Conservation (phyloP, 2,113 vertebrate species). For the Prunella fulvescens region DNA sequence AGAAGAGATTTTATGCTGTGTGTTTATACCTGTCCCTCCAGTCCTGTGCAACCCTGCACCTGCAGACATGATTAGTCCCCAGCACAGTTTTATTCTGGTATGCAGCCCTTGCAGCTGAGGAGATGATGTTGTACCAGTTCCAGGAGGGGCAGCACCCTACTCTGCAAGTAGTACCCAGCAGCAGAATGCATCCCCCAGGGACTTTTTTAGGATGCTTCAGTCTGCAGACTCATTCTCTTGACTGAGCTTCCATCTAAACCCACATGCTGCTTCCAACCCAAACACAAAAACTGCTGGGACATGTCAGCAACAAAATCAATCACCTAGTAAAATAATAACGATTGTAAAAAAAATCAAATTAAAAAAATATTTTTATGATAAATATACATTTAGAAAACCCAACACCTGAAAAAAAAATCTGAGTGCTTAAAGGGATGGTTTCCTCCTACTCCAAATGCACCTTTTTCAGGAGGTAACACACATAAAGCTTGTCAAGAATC, state of each 20-base stretch:
- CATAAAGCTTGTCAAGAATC: constrained; percentile 45
- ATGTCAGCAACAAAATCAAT: neutral
- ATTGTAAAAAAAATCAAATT: too few species aligned
- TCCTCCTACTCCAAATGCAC: neutral
- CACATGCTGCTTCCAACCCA: neutral
- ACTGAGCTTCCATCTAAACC: neutral
- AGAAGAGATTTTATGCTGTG: neutral
- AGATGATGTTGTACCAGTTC: neutral
- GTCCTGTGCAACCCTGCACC: neutral
- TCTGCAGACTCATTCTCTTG: fast-evolving
- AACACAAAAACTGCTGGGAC: neutral
- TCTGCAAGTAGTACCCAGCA: neutral
- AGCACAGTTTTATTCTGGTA: neutral
- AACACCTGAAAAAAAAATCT: neutral
- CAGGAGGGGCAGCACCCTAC: neutral
- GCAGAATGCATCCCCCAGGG: neutral
- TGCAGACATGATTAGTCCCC: neutral
- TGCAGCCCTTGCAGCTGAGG: neutral
- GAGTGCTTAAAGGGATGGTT: neutral
- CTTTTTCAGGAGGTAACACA: constrained; percentile 38
- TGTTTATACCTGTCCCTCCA: neutral
- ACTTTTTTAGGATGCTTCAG: neutral
- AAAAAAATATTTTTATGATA: neutral
- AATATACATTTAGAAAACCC: neutral
- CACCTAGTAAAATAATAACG: neutral